Conservation (phyloP, 2,113 vertebrate genomes). For the Limnothrissa miodon region DNA sequence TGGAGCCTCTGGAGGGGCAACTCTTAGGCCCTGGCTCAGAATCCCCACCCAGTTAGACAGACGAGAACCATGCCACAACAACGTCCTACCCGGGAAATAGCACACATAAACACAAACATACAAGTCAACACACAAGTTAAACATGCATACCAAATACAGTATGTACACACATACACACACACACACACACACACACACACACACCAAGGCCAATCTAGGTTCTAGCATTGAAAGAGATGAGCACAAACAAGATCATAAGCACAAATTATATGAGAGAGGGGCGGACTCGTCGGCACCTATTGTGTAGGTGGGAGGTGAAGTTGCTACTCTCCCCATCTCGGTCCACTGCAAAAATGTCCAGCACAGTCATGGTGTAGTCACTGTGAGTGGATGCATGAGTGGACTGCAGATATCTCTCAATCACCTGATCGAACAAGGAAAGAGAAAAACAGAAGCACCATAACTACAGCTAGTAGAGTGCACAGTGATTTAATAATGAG, state of each 20-base stretch:
- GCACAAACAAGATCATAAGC: slow-evolving; percentile 5
- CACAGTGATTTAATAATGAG: neutral
- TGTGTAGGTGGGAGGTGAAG: slow-evolving; percentile 75
- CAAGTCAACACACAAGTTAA: neutral
- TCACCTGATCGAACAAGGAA: slow-evolving; percentile 58
- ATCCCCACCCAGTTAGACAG: slow-evolving; percentile 88
- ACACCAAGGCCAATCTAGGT: neutral
- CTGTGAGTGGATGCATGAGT: slow-evolving; percentile 84
- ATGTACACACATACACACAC: neutral
- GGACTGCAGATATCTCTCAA: slow-evolving; percentile 77
- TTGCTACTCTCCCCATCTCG: slow-evolving; percentile 66
- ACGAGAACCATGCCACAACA: slow-evolving; percentile 90
- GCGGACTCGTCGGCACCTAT: slow-evolving; percentile 66
- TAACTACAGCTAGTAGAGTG: neutral
- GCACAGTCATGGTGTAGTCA: slow-evolving; percentile 79
- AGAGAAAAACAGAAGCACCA: neutral
- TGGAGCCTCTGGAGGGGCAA: slow-evolving; percentile 87
- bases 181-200: no score
- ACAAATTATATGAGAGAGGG: neutral
- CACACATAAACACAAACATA: neutral
- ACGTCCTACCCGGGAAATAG: slow-evolving; percentile 64
- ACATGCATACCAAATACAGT: no score
- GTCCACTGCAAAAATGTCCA: slow-evolving; percentile 79
- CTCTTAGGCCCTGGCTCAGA: slow-evolving; percentile 81
- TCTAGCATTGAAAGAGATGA: neutral